Base-by-base conservation (phyloP, 1,140 invertebrate species). In the Diabrotica undecimpunctata region DNA sequence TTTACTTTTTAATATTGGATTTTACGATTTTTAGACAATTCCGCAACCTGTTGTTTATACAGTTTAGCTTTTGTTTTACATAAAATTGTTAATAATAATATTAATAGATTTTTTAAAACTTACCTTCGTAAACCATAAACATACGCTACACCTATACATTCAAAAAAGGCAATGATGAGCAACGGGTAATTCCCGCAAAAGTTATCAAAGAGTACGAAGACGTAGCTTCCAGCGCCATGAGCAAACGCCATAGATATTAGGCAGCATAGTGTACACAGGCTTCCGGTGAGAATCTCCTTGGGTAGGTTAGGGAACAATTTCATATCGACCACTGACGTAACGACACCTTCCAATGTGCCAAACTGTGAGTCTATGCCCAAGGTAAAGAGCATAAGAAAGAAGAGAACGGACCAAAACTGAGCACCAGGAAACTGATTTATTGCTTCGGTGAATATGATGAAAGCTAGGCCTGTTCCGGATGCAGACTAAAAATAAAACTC, bases 111-210 rank as follows among this genome's bases (percentile, higher is more conserved):
- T 57, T 57, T 14, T n/a, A 64, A 13, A 35, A 72, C 75, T 79
- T 81, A 96, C 93, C 92, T 91, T 75, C 93, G 90, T 1, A 97
- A 85, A 10, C 96, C 96, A 78, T 98, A 98, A 0, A 98, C 90
- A 75, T 97, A 98, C n/a, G 94, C 87, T 6, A 98, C 94, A 2
- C 89, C 92, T 54, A 98, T 84, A 72, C 94, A 95, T 80, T 98
- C 96, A 74, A 90, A 96, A 66, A 98, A 91, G 0, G 96, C 96
- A 41, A 98, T 94, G 69, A 97, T 94, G 61, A 98, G 86, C 35
- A 98, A 81, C 0, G 96, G 95, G 76, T 97, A 96, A 70, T 96
- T 97, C n/a, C 96, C 96, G 68, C 92, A 94, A 79, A 96, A 98
- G 81, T 92, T 93, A 79, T 98, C 96, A 79, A 98, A 98, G 5